phyloP scores from a whole-genome alignment of 53 echinoderm and acorn worm genomes.

The Mesocentrotus franciscanus region DNA sequence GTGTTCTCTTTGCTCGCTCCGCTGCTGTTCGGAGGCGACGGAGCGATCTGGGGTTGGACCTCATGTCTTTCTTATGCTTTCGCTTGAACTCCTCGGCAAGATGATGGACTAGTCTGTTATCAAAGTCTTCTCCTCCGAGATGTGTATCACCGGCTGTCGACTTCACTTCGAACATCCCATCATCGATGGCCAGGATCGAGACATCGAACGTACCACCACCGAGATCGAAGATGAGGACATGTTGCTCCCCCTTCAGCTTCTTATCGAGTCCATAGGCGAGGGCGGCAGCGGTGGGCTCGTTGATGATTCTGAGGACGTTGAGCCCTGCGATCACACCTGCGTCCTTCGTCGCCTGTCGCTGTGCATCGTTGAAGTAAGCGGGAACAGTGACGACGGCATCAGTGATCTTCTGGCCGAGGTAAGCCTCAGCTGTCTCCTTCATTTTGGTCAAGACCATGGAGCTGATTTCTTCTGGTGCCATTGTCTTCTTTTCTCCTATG shows the following conservation, averaged over 20 bases:
- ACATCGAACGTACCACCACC: conserved; percentile 96
- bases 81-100: conserved; percentile 81
- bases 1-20: conserved; percentile 92
- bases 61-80: conserved; percentile 88
- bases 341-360: conserved; percentile 96
- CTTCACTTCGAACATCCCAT: conserved; percentile 91
- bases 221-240: conserved; percentile 84
- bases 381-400: conserved; percentile 96
- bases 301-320: conserved; percentile 91
- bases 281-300: conserved; percentile 96
- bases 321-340: conserved; percentile 92
- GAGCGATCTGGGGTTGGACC: conserved; percentile 71
- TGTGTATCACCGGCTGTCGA: conserved; percentile 93
- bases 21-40: conserved; percentile 88
- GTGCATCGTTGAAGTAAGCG: conserved; percentile 96
- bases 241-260: conserved; percentile 78
- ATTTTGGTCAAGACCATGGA: conserved; percentile 91
- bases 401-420: conserved; percentile 85
- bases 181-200: conserved; percentile 85
- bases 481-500: conserved; percentile 79
- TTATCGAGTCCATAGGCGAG: conserved; percentile 97
- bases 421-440: conserved; percentile 92
- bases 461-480: conserved; percentile 90
- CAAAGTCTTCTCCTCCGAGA: conserved; percentile 94
- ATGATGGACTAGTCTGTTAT: conserved; percentile 84